Evolutionary conservation across 2,113 vertebrate genomes (phyloP).

Genomic region (Ochotona curzoniae): DNA sequence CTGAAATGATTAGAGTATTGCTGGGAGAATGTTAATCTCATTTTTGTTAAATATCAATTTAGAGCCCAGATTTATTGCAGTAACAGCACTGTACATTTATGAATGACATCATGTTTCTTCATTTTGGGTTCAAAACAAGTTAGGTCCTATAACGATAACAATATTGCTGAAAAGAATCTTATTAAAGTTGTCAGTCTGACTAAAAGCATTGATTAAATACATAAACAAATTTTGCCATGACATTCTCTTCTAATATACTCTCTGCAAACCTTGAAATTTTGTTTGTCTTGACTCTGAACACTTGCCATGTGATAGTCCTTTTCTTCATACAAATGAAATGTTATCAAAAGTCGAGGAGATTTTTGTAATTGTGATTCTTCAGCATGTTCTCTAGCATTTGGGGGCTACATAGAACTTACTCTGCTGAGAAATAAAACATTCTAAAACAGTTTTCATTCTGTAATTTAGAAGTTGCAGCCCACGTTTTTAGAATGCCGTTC

Average conservation of each 20-base stretch:
- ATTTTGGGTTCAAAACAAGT: constrained; percentile 93
- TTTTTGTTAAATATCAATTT: constrained; percentile 93
- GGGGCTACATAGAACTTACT: constrained; percentile 94
- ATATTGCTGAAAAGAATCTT: constrained; percentile 95
- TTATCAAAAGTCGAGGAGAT: constrained; percentile 93
- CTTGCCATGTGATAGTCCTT: constrained; percentile 92
- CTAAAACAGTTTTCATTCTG: constrained; percentile 93
- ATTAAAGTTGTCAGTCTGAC: constrained; percentile 92
- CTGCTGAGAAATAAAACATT: constrained; percentile 93
- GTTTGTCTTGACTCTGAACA: constrained; percentile 91
- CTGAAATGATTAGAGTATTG: constrained; percentile 93
- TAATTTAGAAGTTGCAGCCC: constrained; percentile 92
- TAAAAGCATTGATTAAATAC: constrained; percentile 94
- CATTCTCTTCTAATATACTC: constrained; percentile 90
- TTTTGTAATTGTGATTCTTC: constrained; percentile 94
- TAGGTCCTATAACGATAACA: constrained; percentile 93
- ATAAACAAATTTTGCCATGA: constrained; percentile 90
- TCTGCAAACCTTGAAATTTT: constrained; percentile 92
- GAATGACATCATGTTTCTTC: constrained; percentile 86
- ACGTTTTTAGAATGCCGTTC: constrained; percentile 93
- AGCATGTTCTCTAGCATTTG: constrained; percentile 91
- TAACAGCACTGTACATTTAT: constrained; percentile 90
- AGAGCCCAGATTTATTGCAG: constrained; percentile 92
- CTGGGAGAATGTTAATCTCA: constrained; percentile 94
- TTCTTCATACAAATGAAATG: constrained; percentile 92